Conservation (phyloP, 2,113 vertebrate genomes). For the Scartelaos histophorus region DNA sequence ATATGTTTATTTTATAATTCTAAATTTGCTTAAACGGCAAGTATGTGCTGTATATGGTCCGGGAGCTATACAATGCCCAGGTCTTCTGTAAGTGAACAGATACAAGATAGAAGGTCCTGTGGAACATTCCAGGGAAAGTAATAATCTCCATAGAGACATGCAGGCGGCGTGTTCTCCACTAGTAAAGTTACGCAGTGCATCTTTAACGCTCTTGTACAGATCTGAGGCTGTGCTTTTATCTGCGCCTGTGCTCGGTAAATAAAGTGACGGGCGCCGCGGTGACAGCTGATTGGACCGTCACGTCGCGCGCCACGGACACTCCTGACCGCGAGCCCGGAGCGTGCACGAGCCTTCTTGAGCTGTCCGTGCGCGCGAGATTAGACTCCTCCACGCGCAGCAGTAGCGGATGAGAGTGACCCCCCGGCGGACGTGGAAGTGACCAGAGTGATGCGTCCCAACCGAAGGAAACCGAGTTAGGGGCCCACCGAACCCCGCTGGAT, state of each 20-base stretch:
- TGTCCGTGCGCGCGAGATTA: conserved; percentile 53
- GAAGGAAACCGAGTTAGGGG: conserved; percentile 40
- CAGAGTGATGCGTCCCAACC: conserved; percentile 41
- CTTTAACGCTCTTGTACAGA: too few species aligned
- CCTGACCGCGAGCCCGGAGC: conserved; percentile 5
- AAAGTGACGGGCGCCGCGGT: not conserved
- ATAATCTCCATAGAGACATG: too few species aligned
- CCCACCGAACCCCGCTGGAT: conserved; percentile 12
- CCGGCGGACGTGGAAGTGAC: conserved; percentile 23
- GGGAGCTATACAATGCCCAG: too few species aligned
- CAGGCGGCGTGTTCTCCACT: too few species aligned
- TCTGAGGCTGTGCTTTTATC: not conserved
- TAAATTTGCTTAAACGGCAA: too few species aligned
- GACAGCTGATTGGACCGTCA: conserved; percentile 17
- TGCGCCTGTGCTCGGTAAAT: not conserved
- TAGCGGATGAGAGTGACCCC: conserved; percentile 30
- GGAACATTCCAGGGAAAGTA: too few species aligned
- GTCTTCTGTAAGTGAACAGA: too few species aligned
- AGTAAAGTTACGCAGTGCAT: too few species aligned
- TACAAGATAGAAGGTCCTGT: too few species aligned
- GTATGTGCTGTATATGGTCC: too few species aligned
- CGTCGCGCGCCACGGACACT: conserved; percentile 34
- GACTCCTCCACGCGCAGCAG: not conserved
- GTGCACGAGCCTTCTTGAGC: conserved; percentile 32
- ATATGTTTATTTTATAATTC: too few species aligned